Evolutionary conservation across 2,888 invertebrate genomes (phyloP).

Genomic region (Oasisia sp.): DNA sequence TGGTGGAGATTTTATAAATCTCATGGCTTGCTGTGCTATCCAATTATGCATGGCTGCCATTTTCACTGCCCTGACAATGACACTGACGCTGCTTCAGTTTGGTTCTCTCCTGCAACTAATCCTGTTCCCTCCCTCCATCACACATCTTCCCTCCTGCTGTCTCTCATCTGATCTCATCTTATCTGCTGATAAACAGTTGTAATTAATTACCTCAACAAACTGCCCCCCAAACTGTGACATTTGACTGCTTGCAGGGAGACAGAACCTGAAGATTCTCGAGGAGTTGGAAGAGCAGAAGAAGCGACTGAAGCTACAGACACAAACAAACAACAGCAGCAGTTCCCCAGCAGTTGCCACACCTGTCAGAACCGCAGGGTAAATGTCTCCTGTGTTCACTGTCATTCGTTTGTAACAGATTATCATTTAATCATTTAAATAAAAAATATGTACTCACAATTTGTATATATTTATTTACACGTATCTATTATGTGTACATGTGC

Average conservation of each 20-base stretch:
- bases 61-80: no score
- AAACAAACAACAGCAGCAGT: conserved; percentile 37
- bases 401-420: background rate
- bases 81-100: no score
- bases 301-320: conserved; percentile 46
- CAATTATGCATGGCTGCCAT: no score
- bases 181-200: background rate
- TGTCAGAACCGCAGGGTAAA: background rate
- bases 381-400: conserved; percentile 22
- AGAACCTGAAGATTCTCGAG: conserved; percentile 60
- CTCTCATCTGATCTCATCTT: background rate
- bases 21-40: no score
- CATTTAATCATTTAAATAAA: background rate
- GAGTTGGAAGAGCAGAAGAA: conserved; percentile 63
- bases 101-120: no score
- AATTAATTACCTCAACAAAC: background rate
- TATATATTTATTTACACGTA: background rate
- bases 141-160: no score
- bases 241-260: conserved; percentile 50
- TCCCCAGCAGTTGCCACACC: background rate
- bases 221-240: background rate
- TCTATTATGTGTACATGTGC: background rate
- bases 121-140: no score
- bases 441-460: background rate
- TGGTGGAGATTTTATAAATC: no score